phyloP scores from a whole-genome alignment of 2,888 invertebrate species.

The Drosophila cracens region DNA sequence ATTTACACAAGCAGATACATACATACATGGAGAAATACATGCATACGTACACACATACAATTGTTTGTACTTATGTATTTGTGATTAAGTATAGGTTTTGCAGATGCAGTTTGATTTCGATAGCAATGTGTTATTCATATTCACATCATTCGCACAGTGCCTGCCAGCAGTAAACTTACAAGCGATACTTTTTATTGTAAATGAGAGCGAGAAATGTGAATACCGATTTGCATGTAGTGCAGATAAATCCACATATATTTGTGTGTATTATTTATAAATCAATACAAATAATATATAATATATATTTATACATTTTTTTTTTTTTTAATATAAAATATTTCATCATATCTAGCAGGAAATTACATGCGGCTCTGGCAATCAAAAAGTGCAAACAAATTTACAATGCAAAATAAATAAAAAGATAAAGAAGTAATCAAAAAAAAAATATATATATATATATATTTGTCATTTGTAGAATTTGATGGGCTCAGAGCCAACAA shows the following conservation, averaged over 20 bases:
- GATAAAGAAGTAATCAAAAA: conserved; percentile 7
- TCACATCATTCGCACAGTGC: conserved; percentile 21
- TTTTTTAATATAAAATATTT: not conserved
- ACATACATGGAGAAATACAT: not conserved
- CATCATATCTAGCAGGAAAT: conserved; percentile 43
- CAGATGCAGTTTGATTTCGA: conserved; percentile 17
- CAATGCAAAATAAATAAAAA: conserved; percentile 20
- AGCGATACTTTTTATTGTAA: not conserved
- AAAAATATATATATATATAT: conserved; percentile 33
- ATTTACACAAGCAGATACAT: conserved; percentile 15
- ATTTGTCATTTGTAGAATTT: conserved; percentile 41
- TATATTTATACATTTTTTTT: not conserved
- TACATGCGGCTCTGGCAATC: conserved; percentile 24
- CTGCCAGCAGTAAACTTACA: conserved; percentile 2
- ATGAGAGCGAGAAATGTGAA: conserved; percentile 17
- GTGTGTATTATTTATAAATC: conserved; percentile 11
- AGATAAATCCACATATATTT: conserved; percentile 18
- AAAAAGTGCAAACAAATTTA: conserved; percentile 17
- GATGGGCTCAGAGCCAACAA: conserved; percentile 48
- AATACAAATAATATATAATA: conserved; percentile 8
- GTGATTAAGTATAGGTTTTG: conserved; percentile 5
- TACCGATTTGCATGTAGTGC: not conserved
- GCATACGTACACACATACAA: no score
- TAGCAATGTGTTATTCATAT: not conserved
- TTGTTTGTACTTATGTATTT: not conserved